These are phyloP conservation scores for Marcusenius ussheri DNA, from an alignment of 2,113 vertebrate species.

Conservation along the genomic window DNA sequence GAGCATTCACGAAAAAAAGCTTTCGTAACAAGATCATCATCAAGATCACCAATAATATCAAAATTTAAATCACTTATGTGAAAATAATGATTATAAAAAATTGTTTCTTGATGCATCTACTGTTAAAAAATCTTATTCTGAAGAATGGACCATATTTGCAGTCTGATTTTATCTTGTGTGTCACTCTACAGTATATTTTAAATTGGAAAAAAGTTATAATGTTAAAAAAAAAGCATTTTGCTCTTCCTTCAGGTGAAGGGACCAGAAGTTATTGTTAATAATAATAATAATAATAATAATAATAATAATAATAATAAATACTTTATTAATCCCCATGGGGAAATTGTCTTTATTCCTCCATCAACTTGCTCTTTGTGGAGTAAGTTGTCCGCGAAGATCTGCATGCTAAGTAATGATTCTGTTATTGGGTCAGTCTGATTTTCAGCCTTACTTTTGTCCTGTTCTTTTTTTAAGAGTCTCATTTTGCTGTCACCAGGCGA, in stretches of 20 bases:
- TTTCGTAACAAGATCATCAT: background rate
- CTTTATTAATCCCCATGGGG: no score
- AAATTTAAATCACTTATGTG: background rate
- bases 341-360: no score
- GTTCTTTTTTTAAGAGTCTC: background rate
- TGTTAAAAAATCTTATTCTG: background rate
- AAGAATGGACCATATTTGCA: background rate
- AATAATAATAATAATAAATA: no score
- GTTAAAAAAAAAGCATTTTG: background rate
- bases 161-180: background rate
- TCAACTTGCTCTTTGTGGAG: no score
- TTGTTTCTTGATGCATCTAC: background rate
- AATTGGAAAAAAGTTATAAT: background rate
- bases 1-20: background rate
- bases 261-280: background rate
- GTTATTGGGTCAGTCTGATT: background rate
- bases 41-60: background rate
- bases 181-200: background rate
- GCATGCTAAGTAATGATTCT: background rate
- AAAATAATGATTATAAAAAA: background rate
- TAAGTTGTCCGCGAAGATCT: background rate
- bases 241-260: background rate
- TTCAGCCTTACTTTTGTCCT: background rate
- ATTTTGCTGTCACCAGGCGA: background rate
- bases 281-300: no score